A percentile compares a stretch with the other conserved stretches of the same genome.
phyloP scores from a whole-genome alignment of 23 tunicate species.

The Clavelina lepadiformis region DNA sequence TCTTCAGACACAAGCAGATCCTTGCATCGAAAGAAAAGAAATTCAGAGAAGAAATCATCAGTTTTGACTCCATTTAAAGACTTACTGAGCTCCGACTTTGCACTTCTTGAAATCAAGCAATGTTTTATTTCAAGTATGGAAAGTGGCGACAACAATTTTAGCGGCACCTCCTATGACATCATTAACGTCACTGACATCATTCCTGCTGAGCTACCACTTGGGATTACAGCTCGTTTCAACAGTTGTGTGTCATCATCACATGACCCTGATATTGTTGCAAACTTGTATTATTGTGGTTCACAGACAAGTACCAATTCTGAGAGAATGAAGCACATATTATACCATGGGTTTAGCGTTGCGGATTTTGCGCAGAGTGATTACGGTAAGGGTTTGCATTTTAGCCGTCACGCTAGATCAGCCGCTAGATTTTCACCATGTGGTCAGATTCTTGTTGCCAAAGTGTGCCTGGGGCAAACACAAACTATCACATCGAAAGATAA shows the following conservation, averaged over 20 bases:
- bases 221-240: conserved; percentile 3
- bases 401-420: conserved; percentile 47
- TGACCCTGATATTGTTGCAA: conserved; percentile 43
- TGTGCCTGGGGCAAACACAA: conserved; percentile 34
- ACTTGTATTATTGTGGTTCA: conserved; percentile 34
- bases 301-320: conserved; percentile 1
- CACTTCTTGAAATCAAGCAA: conserved; percentile 34
- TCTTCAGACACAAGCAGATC: too few relatives aligned
- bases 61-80: too few relatives aligned
- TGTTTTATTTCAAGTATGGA: conserved; percentile 44
- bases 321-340: conserved; percentile 7
- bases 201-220: conserved; percentile 6
- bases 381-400: conserved; percentile 44
- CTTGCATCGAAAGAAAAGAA: too few relatives aligned
- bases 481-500: conserved; percentile 37
- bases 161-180: conserved; percentile 6
- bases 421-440: conserved; percentile 47
- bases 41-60: too few relatives aligned
- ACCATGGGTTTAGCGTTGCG: conserved; percentile 12
- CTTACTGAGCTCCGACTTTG: too few relatives aligned
- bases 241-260: conserved; percentile 7
- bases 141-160: conserved; percentile 8
- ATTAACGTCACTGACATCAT: conserved; percentile 12
- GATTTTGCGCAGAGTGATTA: conserved; percentile 44
- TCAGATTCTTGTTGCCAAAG: conserved; percentile 44